Evolutionary conservation across 2,113 vertebrate species (phyloP), one percentile per base, ranked within the genome.

Genomic region (Prunella fulvescens): DNA sequence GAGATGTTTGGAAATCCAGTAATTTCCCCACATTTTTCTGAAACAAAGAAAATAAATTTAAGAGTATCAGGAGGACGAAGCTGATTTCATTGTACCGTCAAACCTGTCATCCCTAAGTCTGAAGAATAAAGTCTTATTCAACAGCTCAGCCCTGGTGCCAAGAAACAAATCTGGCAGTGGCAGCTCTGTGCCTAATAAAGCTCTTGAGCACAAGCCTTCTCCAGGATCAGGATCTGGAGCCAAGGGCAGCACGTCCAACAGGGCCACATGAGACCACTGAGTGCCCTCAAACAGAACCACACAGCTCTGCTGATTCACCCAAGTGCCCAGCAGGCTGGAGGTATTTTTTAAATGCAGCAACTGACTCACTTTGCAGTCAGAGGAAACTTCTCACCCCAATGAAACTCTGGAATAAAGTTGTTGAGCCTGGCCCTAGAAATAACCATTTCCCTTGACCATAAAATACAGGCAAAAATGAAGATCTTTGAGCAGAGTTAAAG

Each of bases 1-100:
- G 40, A 42, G 54, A 61, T 42, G 28, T 79, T 84, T 84, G 69
- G 72, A 84, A 92, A 94, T 22, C 35, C 51, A 64, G 26, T n/a
- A 40, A 91, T 86, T 96, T 90, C 60, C 57, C 42, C 39, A 40
- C 26, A 28, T 74, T 86, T 90, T 83, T 83, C 42, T 35, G 24
- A 81, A 81, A 85, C 78, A 91, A 90, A 81, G 81, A 48, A 87
- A 91, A 90, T 35, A 77, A 77, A 88, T 65, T 57, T 48, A 74
- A 58, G 69, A 78, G 25, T 20, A 45, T 47, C 62, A 88, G 13
- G 74, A 90, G 54, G n/a, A 80, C 0, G 2, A 82, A 88, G 25
- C 29, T 19, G 45, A 72, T 90, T 92, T 85, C 50, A 69, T 39
- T 12, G 53, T 45, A 80, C 0, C 0, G 58, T 80, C 86, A 85